These are phyloP conservation scores for Eciton burchellii DNA, from an alignment of 1,140 invertebrate genomes.

Conservation along the genomic window DNA sequence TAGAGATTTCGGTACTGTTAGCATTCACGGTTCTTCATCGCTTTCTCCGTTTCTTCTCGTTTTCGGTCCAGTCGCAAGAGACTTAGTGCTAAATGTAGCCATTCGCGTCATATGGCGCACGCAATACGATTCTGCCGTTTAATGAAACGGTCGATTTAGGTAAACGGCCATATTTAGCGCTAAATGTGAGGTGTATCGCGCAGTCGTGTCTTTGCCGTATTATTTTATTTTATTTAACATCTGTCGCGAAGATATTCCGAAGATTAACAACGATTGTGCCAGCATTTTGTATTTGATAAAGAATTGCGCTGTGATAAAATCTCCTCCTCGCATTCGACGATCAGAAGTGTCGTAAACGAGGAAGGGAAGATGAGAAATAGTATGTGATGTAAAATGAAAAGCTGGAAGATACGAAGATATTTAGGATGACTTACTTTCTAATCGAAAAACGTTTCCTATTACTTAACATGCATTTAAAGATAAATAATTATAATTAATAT, in stretches of 20 bases:
- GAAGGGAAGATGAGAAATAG: neutral
- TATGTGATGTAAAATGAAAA: neutral
- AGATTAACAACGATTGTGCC: conserved; percentile 52
- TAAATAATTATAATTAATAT: conserved; percentile 23
- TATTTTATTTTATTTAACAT: conserved; percentile 22
- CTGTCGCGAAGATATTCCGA: conserved; percentile 4
- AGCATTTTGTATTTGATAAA: conserved; percentile 63
- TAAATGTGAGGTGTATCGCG: conserved; percentile 28
- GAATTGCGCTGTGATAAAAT: conserved; percentile 60
- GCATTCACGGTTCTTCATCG: neutral
- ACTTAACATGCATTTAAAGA: conserved; percentile 61
- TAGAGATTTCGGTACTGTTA: conserved; percentile 4
- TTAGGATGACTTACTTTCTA: conserved; percentile 46
- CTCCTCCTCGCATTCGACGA: conserved; percentile 2
- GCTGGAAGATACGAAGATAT: conserved; percentile 8
- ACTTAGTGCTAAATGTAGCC: conserved; percentile 18
- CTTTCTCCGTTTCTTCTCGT: neutral
- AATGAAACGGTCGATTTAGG: conserved; percentile 17
- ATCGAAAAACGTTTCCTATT: conserved; percentile 52
- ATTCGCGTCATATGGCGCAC: neutral
- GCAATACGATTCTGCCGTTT: conserved; percentile 6
- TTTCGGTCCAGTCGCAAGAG: neutral
- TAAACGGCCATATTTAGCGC: neutral
- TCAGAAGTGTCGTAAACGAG: neutral
- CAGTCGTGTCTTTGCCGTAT: conserved; percentile 29